Conservation (phyloP, 2,113 vertebrate genomes). For the Callionymus lyra region DNA sequence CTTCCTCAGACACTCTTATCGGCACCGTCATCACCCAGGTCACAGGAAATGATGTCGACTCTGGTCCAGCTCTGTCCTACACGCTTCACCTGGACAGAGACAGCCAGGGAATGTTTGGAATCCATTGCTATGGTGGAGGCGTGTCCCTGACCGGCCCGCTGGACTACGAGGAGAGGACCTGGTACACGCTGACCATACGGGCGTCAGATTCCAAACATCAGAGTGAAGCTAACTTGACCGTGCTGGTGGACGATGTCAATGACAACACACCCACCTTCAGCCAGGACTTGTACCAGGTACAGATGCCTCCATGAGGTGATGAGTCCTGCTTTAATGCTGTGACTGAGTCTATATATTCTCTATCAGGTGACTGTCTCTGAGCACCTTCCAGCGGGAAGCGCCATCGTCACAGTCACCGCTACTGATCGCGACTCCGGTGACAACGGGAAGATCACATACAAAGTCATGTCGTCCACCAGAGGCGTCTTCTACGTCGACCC, state of each 20-base stretch:
- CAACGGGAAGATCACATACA: constrained; percentile 83
- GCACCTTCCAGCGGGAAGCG: constrained; percentile 76
- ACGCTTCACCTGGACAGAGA: constrained; percentile 64
- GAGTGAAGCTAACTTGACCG: constrained; percentile 79
- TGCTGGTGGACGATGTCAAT: constrained; percentile 87
- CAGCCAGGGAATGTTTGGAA: constrained; percentile 71
- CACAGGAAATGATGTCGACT: constrained; percentile 96
- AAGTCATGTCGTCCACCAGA: constrained; percentile 68
- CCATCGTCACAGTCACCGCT: constrained; percentile 81
- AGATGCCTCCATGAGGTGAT: neutral
- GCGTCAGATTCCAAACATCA: constrained; percentile 82
- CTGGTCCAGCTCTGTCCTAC: constrained; percentile 82
- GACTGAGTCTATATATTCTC: neutral
- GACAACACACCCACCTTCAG: constrained; percentile 84
- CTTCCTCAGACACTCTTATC: constrained; percentile 68
- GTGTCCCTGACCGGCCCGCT: constrained; percentile 73
- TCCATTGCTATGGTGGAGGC: constrained; percentile 79
- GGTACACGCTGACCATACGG: constrained; percentile 75
- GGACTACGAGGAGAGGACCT: constrained; percentile 76
- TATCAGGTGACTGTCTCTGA: constrained; percentile 79
- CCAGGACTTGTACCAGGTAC: constrained; percentile 87
- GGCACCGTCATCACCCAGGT: constrained; percentile 89
- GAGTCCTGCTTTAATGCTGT: neutral
- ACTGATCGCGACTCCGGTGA: constrained; percentile 81
- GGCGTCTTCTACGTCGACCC: constrained; percentile 78